phyloP scores from a whole-genome alignment of 2,888 invertebrate species.

The Athalia cordata region DNA sequence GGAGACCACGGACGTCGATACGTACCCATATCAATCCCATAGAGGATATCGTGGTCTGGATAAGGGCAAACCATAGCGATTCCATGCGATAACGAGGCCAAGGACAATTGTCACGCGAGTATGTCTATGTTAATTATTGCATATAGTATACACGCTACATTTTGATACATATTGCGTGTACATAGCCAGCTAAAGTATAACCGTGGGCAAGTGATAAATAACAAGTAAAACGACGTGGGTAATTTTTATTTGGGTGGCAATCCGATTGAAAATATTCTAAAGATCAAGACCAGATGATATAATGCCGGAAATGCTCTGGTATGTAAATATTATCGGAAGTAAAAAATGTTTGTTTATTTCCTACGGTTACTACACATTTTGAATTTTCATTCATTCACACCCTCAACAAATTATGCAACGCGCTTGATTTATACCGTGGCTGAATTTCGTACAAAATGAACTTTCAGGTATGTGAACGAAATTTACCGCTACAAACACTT shows the following conservation, averaged over 20 bases:
- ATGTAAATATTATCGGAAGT: neutral
- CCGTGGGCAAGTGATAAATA: neutral
- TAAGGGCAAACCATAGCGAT: constrained; percentile 5
- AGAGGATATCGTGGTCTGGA: neutral
- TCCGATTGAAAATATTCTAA: neutral
- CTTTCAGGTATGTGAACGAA: too few species aligned
- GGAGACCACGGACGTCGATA: neutral
- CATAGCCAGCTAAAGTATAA: neutral
- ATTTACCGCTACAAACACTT: too few species aligned
- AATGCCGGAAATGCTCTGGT: neutral
- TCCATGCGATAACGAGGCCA: constrained; percentile 30
- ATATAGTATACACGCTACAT: neutral
- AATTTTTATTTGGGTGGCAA: constrained; percentile 2
- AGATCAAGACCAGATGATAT: neutral
- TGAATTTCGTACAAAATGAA: too few species aligned
- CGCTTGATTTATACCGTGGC: too few species aligned
- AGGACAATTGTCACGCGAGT: constrained; percentile 10
- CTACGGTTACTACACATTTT: neutral
- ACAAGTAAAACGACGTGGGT: neutral
- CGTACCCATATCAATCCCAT: neutral
- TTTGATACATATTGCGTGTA: neutral
- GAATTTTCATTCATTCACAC: too few species aligned
- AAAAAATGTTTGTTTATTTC: neutral
- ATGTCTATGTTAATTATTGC: constrained; percentile 11
- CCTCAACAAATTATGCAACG: too few species aligned